Percentiles rank a stretch among this genome's conserved stretches.
phyloP scores from a whole-genome alignment of 2,113 vertebrate species.

The Charina bottae region DNA sequence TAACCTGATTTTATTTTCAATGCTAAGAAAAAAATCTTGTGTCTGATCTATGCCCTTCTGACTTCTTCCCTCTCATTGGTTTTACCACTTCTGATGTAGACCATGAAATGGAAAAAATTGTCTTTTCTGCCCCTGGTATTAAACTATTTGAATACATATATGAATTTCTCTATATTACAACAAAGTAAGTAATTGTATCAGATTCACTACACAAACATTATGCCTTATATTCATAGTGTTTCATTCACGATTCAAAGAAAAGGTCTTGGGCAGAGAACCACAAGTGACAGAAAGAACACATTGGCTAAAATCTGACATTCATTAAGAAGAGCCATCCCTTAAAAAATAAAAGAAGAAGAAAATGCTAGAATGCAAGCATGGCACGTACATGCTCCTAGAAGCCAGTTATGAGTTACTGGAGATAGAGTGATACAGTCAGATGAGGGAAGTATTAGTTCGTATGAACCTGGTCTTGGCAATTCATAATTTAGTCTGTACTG shows the following conservation, averaged over 20 bases:
- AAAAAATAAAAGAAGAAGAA: no score
- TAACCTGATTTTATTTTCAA: no score
- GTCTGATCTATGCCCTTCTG: no score
- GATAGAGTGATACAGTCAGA: not conserved
- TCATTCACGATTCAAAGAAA: not conserved
- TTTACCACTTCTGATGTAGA: no score
- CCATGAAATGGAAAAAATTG: no score
- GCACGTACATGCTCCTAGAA: not conserved
- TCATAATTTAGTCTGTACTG: slow-evolving; percentile 2
- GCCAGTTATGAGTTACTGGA: not conserved
- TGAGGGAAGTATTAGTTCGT: not conserved
- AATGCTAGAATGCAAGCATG: no score
- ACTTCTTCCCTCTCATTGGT: no score
- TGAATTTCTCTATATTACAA: no score
- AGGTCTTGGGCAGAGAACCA: not conserved
- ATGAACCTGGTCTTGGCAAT: slow-evolving; percentile 10
- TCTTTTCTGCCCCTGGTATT: no score
- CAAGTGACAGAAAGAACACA: not conserved
- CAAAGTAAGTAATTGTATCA: not conserved
- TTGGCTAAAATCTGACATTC: not conserved
- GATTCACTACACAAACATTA: not conserved
- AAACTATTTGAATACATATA: no score
- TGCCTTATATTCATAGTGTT: not conserved
- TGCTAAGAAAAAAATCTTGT: no score
- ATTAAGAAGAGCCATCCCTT: not conserved